Evolutionary conservation across 2,888 invertebrate species (phyloP).

Genomic region (Calameuta filiformis): DNA sequence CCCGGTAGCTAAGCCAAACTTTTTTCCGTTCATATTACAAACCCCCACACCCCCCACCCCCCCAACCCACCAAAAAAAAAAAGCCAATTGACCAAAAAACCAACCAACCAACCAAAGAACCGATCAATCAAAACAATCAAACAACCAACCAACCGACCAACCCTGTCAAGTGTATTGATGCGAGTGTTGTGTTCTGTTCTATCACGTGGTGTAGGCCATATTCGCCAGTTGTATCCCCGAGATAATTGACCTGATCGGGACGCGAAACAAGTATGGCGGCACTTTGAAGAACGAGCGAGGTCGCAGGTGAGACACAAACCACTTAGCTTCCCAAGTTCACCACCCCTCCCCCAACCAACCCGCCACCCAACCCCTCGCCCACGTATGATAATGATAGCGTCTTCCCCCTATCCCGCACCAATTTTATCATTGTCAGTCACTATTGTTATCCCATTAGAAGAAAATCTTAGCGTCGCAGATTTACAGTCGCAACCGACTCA

Average conservation of each 20-base stretch:
- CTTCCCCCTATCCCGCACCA: slow-evolving; percentile 13
- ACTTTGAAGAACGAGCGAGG: slow-evolving; percentile 99
- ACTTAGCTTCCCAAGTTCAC: slow-evolving; percentile 71
- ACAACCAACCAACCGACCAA: slow-evolving; percentile 33
- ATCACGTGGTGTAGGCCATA: slow-evolving; percentile 86
- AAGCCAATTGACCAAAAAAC: not conserved
- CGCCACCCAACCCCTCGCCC: slow-evolving; percentile 3
- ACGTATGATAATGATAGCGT: not conserved
- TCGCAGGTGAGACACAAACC: slow-evolving; percentile 93
- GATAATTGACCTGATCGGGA: slow-evolving; percentile 99
- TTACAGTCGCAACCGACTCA: slow-evolving; percentile 18
- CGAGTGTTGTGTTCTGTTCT: slow-evolving; percentile 64
- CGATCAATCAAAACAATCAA: not conserved
- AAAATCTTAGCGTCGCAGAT: slow-evolving; percentile 39
- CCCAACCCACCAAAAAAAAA: slow-evolving; percentile 5
- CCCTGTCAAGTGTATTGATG: slow-evolving; percentile 64
- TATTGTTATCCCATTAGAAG: slow-evolving; percentile 34
- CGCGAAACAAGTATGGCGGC: slow-evolving; percentile 99
- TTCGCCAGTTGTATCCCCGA: slow-evolving; percentile 99
- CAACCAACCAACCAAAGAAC: slow-evolving; percentile 4
- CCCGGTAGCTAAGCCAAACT: slow-evolving; percentile 52
- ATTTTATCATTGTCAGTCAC: slow-evolving; percentile 11
- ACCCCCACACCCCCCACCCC: not conserved
- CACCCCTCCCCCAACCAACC: slow-evolving; percentile 48
- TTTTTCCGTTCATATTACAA: slow-evolving; percentile 31